A percentile compares a stretch with the other conserved stretches of the same genome.
phyloP scores from a whole-genome alignment of 1,140 invertebrate genomes.

The Lethrus apterus region DNA sequence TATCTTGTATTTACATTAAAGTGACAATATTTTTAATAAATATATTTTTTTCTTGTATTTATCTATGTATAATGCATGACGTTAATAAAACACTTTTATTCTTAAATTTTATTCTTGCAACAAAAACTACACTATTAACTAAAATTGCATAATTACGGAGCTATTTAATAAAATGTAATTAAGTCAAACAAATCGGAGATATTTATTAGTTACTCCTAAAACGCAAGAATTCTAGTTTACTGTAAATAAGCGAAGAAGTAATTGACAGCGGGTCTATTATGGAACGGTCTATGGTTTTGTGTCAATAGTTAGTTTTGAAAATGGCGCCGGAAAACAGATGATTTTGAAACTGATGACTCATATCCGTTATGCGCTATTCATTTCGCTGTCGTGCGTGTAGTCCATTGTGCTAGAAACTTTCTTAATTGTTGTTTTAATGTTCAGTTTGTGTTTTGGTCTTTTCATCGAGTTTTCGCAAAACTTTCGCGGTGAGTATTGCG shows the following conservation, averaged over 20 bases:
- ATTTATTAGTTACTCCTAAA: background rate
- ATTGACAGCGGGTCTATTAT: too few relatives aligned
- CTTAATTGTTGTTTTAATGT: constrained; percentile 14
- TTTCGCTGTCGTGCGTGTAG: constrained; percentile 6
- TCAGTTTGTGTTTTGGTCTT: constrained; percentile 13
- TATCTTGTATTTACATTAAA: constrained; percentile 8
- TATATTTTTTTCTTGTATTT: constrained; percentile 11
- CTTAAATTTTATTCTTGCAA: constrained; percentile 1
- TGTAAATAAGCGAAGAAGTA: too few relatives aligned
- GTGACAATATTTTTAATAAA: constrained; percentile 14
- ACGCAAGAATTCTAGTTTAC: background rate
- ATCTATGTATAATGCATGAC: constrained; percentile 10
- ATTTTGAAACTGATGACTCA: constrained; percentile 13
- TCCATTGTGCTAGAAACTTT: constrained; percentile 9
- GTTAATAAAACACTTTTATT: constrained; percentile 10
- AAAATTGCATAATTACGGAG: background rate
- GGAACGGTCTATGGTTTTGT: background rate
- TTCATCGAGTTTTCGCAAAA: constrained; percentile 2
- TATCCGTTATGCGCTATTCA: constrained; percentile 15
- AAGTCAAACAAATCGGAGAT: background rate
- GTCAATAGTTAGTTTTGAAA: constrained; percentile 8
- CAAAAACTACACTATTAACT: background rate
- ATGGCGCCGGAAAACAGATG: constrained; percentile 6
- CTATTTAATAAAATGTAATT: background rate
- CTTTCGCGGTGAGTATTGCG: constrained; percentile 8